phyloP scores from a whole-genome alignment of 2,113 vertebrate genomes.

The Ahaetulla prasina region DNA sequence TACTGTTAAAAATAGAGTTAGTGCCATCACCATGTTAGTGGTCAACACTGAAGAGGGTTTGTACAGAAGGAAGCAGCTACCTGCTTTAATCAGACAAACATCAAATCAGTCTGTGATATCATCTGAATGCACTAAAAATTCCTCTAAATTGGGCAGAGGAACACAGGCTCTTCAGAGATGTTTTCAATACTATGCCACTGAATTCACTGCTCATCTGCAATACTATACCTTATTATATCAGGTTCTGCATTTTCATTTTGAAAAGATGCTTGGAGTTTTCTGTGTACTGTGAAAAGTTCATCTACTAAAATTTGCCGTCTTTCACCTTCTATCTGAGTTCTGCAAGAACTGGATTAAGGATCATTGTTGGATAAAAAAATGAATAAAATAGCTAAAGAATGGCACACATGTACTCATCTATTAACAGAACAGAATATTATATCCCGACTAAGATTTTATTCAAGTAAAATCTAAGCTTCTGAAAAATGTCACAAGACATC shows the following conservation, averaged over 20 bases:
- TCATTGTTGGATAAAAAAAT: constrained; percentile 11
- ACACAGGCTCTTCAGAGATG: neutral
- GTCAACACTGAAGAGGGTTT: neutral
- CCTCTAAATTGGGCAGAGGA: neutral
- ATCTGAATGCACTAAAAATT: neutral
- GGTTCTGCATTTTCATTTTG: constrained; percentile 79
- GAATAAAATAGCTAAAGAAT: neutral
- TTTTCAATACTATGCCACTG: neutral
- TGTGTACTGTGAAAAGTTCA: constrained; percentile 86
- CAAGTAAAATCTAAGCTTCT: neutral
- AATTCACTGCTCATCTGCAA: accelerated
- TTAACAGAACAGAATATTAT: neutral
- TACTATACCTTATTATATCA: constrained; percentile 70
- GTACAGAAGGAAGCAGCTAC: neutral
- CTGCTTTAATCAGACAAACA: neutral
- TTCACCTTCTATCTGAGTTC: constrained; percentile 92
- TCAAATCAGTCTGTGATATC: neutral
- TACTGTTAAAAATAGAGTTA: neutral
- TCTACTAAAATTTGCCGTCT: constrained; percentile 91
- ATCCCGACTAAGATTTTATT: neutral
- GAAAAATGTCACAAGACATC: neutral
- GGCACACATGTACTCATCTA: neutral
- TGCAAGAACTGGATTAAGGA: constrained; percentile 72
- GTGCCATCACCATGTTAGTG: neutral
- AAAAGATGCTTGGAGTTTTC: constrained; percentile 83